Conservation (phyloP, 2,113 vertebrate species). For the Anolis sagrei region DNA sequence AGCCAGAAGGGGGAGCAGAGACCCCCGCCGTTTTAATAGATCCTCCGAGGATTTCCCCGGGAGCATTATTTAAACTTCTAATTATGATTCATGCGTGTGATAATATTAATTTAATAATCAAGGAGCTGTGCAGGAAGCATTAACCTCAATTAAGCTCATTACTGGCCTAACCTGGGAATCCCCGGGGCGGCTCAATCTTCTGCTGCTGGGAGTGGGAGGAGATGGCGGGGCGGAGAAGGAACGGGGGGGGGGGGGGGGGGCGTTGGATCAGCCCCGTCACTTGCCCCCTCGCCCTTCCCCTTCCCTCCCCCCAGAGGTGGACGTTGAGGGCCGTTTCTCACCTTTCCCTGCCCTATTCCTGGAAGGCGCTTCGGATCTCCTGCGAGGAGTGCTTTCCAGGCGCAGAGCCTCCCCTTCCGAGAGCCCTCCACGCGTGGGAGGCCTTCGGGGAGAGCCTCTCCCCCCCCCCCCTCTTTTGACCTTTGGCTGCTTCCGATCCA, state of each 20-base stretch:
- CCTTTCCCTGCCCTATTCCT: too few species aligned
- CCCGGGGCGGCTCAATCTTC: constrained; percentile 68
- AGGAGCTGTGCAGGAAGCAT: constrained; percentile 85
- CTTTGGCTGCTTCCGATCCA: background rate
- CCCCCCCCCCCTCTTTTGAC: too few species aligned
- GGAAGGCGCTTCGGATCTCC: too few species aligned
- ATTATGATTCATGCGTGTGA: constrained; percentile 91
- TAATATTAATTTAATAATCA: constrained; percentile 95
- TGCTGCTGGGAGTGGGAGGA: too few species aligned
- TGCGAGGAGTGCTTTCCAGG: too few species aligned
- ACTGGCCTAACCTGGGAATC: constrained; percentile 75
- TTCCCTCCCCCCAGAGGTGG: constrained; percentile 34
- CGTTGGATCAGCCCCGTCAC: constrained; percentile 66
- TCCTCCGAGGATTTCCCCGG: constrained; percentile 64
- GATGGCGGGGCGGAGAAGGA: too few species aligned
- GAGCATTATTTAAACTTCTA: constrained; percentile 83
- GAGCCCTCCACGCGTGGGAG: too few species aligned
- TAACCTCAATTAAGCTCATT: constrained; percentile 96
- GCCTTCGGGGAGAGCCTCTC: too few species aligned
- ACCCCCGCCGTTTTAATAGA: constrained; percentile 58
- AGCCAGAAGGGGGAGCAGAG: constrained; percentile 24
- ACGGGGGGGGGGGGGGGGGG: constrained; percentile 28
- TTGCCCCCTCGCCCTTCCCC: constrained; percentile 2
- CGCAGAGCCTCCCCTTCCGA: too few species aligned
- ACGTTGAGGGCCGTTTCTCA: background rate